Conservation (phyloP, 2,797 vertebrate genomes). For the Somateria mollissima region DNA sequence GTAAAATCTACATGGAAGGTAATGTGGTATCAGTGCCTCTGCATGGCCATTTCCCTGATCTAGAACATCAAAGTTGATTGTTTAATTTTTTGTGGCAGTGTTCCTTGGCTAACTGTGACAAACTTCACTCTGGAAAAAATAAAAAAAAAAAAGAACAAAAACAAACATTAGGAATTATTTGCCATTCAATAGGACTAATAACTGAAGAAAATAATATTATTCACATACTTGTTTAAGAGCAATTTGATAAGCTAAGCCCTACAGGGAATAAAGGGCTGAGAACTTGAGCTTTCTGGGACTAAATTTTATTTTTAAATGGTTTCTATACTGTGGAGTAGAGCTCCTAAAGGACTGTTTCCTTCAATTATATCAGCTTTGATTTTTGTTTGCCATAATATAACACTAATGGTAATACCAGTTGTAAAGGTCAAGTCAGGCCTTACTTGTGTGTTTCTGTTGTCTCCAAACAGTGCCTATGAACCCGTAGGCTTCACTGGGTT, state of each 20-base stretch:
- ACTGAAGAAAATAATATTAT: neutral
- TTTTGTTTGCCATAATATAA: neutral
- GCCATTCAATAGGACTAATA: conserved; percentile 29
- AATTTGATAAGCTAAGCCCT: conserved; percentile 52
- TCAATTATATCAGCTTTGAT: neutral
- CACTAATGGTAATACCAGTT: accelerated
- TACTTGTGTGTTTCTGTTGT: accelerated
- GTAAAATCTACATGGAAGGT: neutral
- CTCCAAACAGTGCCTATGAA: neutral
- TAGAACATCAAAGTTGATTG: neutral
- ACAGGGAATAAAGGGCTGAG: neutral
- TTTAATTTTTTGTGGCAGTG: neutral
- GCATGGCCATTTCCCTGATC: neutral
- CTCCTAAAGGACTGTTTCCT: neutral
- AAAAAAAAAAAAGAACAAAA: neutral
- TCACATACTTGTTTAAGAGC: neutral
- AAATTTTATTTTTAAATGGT: conserved; percentile 9
- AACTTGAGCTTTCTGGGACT: neutral
- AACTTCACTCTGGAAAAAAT: neutral
- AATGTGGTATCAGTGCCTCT: neutral
- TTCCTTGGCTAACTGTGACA: neutral
- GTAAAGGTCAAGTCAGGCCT: neutral
- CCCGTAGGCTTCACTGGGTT: accelerated
- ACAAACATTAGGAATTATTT: conserved; percentile 25
- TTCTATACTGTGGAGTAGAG: neutral